phyloP scores from a whole-genome alignment of 2,888 invertebrate genomes.

The Drosophila robusta region DNA sequence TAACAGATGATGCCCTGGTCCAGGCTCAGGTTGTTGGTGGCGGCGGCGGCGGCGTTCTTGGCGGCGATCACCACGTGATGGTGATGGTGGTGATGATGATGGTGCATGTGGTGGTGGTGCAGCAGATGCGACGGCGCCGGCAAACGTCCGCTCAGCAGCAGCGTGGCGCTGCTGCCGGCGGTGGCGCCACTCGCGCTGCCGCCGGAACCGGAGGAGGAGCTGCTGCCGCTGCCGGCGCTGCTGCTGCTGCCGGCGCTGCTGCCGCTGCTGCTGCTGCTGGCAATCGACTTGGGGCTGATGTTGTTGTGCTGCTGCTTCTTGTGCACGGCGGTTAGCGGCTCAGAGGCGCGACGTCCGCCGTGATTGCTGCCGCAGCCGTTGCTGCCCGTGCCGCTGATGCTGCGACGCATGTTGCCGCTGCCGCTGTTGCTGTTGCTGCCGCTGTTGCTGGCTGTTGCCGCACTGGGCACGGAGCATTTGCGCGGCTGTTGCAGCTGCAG shows the following conservation, averaged over 20 bases:
- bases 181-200: slow-evolving; percentile 64
- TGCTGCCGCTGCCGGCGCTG: slow-evolving; percentile 19
- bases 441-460: slow-evolving; percentile 35
- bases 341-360: slow-evolving; percentile 70
- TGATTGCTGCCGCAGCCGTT: slow-evolving; percentile 38
- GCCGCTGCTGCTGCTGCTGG: slow-evolving; percentile 31
- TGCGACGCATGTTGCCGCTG: slow-evolving; percentile 32
- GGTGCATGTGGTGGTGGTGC: slow-evolving; percentile 74
- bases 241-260: slow-evolving; percentile 35
- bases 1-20: slow-evolving; percentile 85
- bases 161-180: slow-evolving; percentile 44
- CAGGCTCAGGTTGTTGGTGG: slow-evolving; percentile 83
- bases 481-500: slow-evolving; percentile 42
- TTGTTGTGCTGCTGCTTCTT: slow-evolving; percentile 55
- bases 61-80: slow-evolving; percentile 75
- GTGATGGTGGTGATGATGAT: slow-evolving; percentile 74
- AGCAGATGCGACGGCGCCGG: slow-evolving; percentile 59
- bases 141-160: slow-evolving; percentile 48
- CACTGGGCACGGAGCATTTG: slow-evolving; percentile 43
- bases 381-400: slow-evolving; percentile 21
- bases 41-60: slow-evolving; percentile 80
- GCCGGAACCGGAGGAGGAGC: slow-evolving; percentile 12
- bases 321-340: slow-evolving; percentile 70
- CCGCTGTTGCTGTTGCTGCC: slow-evolving; percentile 39
- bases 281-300: slow-evolving; percentile 33